Percentiles rank a stretch among this genome's conserved stretches.
Evolutionary conservation across 2,888 invertebrate species (phyloP).

Genomic region (Acleris literana): DNA sequence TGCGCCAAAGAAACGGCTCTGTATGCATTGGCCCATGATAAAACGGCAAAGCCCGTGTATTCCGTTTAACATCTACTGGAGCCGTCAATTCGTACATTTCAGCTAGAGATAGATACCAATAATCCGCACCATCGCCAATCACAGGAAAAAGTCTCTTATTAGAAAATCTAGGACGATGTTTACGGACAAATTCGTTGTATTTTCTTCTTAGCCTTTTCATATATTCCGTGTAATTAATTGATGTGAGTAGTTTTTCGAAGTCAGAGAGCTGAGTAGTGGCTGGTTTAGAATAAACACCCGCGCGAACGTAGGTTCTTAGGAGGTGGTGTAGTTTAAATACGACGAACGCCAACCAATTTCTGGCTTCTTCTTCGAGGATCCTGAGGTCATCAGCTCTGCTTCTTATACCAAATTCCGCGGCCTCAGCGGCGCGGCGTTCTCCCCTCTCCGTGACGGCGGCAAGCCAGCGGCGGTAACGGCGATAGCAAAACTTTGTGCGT

Average conservation of each 20-base stretch:
- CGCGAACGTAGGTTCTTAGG: conserved; percentile 65
- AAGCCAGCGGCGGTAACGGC: conserved; percentile 71
- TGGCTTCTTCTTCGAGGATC: conserved; percentile 73
- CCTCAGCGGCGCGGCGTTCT: conserved; percentile 69
- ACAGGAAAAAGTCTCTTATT: conserved; percentile 75
- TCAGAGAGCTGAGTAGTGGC: conserved; percentile 64
- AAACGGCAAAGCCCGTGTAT: conserved; percentile 56
- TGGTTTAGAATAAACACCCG: conserved; percentile 70
- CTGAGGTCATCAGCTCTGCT: conserved; percentile 71
- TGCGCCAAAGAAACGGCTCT: conserved; percentile 73
- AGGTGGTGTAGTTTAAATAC: conserved; percentile 77
- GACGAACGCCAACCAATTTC: conserved; percentile 74
- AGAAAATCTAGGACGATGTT: conserved; percentile 68
- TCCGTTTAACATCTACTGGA: conserved; percentile 45
- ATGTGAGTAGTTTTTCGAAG: conserved; percentile 71
- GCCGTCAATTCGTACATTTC: conserved; percentile 76
- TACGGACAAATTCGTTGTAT: conserved; percentile 74
- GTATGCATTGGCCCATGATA: conserved; percentile 68
- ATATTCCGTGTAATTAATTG: conserved; percentile 74
- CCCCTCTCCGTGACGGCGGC: conserved; percentile 66
- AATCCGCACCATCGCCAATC: conserved; percentile 74
- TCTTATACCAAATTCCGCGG: conserved; percentile 68
- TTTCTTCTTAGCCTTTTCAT: conserved; percentile 71
- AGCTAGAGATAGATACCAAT: conserved; percentile 78
- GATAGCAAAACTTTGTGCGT: conserved; percentile 69